Conservation (phyloP, 2,888 invertebrate genomes). For the Criorhina ranunculi region DNA sequence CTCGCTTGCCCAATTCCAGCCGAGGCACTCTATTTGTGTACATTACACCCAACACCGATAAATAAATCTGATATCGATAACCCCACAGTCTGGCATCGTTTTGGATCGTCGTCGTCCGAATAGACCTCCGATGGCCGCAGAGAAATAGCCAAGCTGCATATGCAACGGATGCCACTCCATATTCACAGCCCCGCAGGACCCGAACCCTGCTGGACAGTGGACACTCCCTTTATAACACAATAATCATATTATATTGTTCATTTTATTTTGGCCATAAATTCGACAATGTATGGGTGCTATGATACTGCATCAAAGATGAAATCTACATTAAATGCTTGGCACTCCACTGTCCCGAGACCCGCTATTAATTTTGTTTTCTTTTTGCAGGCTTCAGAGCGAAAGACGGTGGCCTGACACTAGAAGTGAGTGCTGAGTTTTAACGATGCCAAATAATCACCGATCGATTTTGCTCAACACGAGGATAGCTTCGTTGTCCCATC, state of each 20-base stretch:
- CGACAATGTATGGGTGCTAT: constrained; percentile 26
- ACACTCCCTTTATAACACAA: constrained; percentile 64
- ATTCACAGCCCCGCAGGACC: background rate
- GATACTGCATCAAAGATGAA: constrained; percentile 27
- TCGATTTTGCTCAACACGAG: constrained; percentile 68
- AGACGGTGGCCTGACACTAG: constrained; percentile 73
- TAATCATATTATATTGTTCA: constrained; percentile 54
- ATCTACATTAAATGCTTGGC: constrained; percentile 52
- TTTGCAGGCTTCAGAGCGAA: constrained; percentile 66
- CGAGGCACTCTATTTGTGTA: constrained; percentile 27
- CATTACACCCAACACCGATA: constrained; percentile 42
- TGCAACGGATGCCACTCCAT: constrained; percentile 17
- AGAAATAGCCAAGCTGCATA: constrained; percentile 55
- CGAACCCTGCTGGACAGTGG: constrained; percentile 9
- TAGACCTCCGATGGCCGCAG: constrained; percentile 9
- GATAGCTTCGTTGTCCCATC: constrained; percentile 44
- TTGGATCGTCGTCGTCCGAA: constrained; percentile 17
- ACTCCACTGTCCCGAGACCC: background rate
- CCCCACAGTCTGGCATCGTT: constrained; percentile 28
- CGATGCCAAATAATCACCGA: constrained; percentile 72
- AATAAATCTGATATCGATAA: constrained; percentile 62
- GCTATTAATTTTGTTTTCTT: constrained; percentile 37
- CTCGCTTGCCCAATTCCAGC: background rate
- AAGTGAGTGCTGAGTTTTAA: constrained; percentile 75
- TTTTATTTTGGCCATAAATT: constrained; percentile 64